Percentiles rank a stretch among this genome's conserved stretches.
phyloP scores from a whole-genome alignment of 2,888 invertebrate species.

The Drosophila leonis region DNA sequence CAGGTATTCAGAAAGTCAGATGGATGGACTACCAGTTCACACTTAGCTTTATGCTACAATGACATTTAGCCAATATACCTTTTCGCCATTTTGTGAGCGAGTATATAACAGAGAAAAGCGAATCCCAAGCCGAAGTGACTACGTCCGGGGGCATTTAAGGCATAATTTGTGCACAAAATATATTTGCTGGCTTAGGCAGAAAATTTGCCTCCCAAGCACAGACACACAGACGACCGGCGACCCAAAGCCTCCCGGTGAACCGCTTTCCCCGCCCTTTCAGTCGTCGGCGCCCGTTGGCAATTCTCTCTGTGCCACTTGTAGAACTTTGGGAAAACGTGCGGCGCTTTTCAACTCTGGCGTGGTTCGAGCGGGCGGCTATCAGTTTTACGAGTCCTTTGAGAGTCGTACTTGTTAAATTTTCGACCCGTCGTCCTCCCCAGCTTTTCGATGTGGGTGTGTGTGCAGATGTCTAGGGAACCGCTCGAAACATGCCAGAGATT shows the following conservation, averaged over 20 bases:
- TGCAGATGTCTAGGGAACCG: constrained; percentile 25
- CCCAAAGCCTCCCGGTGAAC: constrained; percentile 5
- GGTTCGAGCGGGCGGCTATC: constrained; percentile 58
- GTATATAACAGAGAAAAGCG: background rate
- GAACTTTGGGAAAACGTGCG: constrained; percentile 73
- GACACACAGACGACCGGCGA: constrained; percentile 13
- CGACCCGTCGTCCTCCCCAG: constrained; percentile 35
- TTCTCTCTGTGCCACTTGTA: constrained; percentile 65
- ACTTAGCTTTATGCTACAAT: background rate
- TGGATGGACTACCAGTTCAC: too few relatives aligned
- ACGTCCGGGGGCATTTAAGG: constrained; percentile 60
- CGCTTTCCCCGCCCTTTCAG: background rate
- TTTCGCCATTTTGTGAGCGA: background rate
- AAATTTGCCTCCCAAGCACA: constrained; percentile 43
- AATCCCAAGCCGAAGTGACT: constrained; percentile 10
- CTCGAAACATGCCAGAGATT: constrained; percentile 74
- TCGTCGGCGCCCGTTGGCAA: constrained; percentile 17
- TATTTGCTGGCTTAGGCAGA: constrained; percentile 64
- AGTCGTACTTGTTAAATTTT: constrained; percentile 71
- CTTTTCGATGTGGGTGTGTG: background rate
- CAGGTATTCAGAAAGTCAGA: background rate
- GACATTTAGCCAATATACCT: background rate
- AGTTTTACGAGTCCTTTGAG: constrained; percentile 78
- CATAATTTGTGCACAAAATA: constrained; percentile 76
- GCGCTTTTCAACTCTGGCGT: constrained; percentile 65